Percentiles rank a stretch among this genome's conserved stretches.
These are phyloP conservation scores for Aldabrachelys gigantea DNA, from an alignment of 2,113 vertebrate genomes.

Conservation along the genomic window DNA sequence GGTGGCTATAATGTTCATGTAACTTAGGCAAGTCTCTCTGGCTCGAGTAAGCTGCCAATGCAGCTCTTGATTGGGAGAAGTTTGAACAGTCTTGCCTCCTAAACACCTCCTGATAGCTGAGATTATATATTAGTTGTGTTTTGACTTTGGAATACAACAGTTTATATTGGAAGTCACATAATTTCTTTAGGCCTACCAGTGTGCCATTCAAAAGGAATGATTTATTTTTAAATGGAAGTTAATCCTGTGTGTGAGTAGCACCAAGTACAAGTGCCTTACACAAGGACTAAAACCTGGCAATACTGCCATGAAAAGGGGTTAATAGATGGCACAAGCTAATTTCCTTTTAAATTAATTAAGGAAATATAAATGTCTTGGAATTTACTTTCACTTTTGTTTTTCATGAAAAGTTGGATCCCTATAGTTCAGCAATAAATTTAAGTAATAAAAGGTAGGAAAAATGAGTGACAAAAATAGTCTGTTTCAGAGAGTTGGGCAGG, in stretches of 20 bases:
- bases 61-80: background rate
- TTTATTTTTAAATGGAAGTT: background rate
- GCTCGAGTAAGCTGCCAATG: background rate
- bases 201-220: background rate
- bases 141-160: background rate
- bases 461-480: too few species aligned
- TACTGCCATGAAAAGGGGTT: background rate
- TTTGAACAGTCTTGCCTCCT: background rate
- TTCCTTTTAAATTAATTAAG: background rate
- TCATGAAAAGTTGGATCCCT: background rate
- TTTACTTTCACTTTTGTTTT: background rate
- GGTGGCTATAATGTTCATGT: background rate
- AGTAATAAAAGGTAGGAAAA: background rate
- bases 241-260: background rate
- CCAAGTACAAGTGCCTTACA: background rate
- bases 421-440: background rate
- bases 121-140: background rate
- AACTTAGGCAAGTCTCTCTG: background rate
- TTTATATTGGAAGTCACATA: background rate
- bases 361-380: background rate
- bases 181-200: background rate
- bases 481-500: background rate
- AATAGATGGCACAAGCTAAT: background rate
- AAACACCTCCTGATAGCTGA: background rate
- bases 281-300: background rate